These are phyloP conservation scores for Strigamia maritima DNA, from an alignment of 2,888 invertebrate genomes.

Conservation along the genomic window DNA sequence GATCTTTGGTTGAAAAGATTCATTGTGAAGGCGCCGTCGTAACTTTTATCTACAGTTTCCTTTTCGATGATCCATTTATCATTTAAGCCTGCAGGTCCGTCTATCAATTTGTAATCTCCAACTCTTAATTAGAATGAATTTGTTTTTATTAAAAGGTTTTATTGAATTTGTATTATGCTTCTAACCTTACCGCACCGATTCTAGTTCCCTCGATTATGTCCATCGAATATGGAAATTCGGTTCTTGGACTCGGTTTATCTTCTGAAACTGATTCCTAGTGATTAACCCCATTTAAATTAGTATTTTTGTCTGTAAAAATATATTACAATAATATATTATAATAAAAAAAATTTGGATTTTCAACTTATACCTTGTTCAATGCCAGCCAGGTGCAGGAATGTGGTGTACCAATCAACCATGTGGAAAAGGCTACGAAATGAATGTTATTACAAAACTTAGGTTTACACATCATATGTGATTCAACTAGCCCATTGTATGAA, in stretches of 20 bases:
- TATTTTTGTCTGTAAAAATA: no score
- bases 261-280: constrained; percentile 1
- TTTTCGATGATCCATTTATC: not conserved
- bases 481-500: not conserved
- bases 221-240: not conserved
- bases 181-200: constrained; percentile 16
- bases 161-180: not conserved
- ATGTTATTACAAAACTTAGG: no score
- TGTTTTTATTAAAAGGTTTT: no score
- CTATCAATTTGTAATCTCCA: not conserved
- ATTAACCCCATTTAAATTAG: not conserved
- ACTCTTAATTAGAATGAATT: not conserved
- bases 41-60: not conserved
- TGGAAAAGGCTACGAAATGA: not conserved
- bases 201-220: not conserved
- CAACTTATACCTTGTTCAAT: not conserved
- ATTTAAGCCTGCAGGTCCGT: not conserved
- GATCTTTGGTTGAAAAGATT: no score
- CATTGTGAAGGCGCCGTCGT: not conserved
- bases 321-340: not conserved
- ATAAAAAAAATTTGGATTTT: no score
- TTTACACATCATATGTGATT: not conserved
- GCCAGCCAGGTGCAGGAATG: not conserved
- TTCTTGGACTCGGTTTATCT: not conserved
- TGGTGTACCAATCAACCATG: constrained; percentile 1